Evolutionary conservation across 2,888 invertebrate genomes (phyloP).

Genomic region (Cheilosia vernalis): DNA sequence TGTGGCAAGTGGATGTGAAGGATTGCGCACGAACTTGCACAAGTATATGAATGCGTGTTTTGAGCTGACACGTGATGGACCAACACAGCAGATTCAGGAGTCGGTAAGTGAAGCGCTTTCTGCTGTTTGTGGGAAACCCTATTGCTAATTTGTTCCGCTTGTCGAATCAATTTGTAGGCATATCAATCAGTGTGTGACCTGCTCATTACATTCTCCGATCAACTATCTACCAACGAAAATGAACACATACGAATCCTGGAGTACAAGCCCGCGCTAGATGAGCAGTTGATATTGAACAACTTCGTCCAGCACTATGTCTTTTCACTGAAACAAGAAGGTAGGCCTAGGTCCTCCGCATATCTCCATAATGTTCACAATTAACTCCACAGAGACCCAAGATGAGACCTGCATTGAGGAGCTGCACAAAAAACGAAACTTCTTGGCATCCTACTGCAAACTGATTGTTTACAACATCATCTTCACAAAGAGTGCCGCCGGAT

Average conservation of each 20-base stretch:
- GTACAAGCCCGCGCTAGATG: constrained; percentile 90
- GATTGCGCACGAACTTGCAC: constrained; percentile 88
- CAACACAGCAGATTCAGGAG: constrained; percentile 89
- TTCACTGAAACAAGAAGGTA: constrained; percentile 95
- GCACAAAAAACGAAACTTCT: constrained; percentile 97
- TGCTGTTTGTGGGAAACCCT: not conserved
- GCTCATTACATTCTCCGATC: constrained; percentile 95
- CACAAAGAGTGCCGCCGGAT: constrained; percentile 94
- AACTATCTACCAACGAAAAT: constrained; percentile 85
- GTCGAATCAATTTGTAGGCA: constrained; percentile 85
- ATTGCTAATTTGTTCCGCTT: not conserved
- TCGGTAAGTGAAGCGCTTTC: constrained; percentile 84
- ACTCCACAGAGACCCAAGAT: constrained; percentile 91
- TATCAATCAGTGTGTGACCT: constrained; percentile 98
- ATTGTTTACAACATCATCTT: constrained; percentile 98
- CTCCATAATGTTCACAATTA: not conserved
- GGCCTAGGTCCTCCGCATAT: not conserved
- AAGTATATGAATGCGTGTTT: constrained; percentile 90
- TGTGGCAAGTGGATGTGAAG: constrained; percentile 85
- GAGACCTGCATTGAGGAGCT: constrained; percentile 98
- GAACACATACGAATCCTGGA: constrained; percentile 87
- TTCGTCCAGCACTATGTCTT: constrained; percentile 98
- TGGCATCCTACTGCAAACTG: constrained; percentile 98
- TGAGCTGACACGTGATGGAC: constrained; percentile 87
- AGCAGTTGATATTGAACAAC: constrained; percentile 92